Conservation (phyloP, 2,797 vertebrate species). For the Sebastes oblongus region DNA sequence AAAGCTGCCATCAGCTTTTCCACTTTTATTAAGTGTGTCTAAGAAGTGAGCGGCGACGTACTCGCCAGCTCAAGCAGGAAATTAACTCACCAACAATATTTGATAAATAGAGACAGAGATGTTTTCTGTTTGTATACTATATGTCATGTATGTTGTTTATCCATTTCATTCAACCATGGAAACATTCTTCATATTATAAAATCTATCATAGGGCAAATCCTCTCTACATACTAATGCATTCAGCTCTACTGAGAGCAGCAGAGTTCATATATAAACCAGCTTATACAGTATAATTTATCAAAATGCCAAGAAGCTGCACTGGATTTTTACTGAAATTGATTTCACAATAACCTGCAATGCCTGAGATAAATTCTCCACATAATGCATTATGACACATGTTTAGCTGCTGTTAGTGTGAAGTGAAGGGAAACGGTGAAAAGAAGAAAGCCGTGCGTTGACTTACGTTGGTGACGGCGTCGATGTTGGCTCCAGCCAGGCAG, state of each 20-base stretch:
- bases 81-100: background rate
- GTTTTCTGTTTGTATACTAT: background rate
- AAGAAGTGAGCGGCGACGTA: background rate
- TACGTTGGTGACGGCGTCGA: conserved; percentile 90
- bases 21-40: background rate
- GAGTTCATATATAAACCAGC: background rate
- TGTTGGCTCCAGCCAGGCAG: conserved; percentile 90
- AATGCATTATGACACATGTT: background rate
- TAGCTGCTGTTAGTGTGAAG: background rate
- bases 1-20: conserved; percentile 27
- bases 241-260: background rate
- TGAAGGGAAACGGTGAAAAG: background rate
- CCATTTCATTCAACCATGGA: background rate
- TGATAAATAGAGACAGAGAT: background rate
- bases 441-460: conserved; percentile 62
- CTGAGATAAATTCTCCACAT: background rate
- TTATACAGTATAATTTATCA: background rate
- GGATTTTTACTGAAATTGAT: background rate
- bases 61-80: conserved; percentile 29
- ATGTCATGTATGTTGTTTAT: background rate
- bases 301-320: background rate
- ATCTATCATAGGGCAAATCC: background rate
- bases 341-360: background rate
- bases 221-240: background rate
- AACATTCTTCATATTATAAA: background rate